These are phyloP conservation scores for Dolichoris vasculosae DNA, from an alignment of 1,140 invertebrate species.

Conservation along the genomic window DNA sequence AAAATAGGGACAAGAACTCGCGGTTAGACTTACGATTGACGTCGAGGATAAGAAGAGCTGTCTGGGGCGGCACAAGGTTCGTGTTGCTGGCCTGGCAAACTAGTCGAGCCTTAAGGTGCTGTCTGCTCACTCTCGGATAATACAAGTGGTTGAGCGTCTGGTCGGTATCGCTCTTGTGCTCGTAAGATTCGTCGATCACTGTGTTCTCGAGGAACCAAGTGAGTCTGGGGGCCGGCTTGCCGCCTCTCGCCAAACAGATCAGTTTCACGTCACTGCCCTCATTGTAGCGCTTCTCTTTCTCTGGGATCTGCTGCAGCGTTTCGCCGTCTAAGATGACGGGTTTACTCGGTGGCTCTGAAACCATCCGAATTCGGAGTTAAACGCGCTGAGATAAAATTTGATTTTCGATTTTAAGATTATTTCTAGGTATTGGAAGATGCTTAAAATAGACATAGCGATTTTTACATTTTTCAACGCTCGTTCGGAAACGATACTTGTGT, in stretches of 20 bases:
- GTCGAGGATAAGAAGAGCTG: slow-evolving; percentile 85
- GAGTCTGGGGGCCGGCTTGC: slow-evolving; percentile 84
- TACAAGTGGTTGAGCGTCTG: slow-evolving; percentile 85
- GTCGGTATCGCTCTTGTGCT: slow-evolving; percentile 78
- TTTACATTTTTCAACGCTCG: too few species aligned
- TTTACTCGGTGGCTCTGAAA: slow-evolving; percentile 71
- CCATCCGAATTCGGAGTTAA: neutral
- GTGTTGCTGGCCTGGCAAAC: slow-evolving; percentile 91
- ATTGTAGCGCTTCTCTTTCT: slow-evolving; percentile 76
- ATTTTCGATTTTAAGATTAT: neutral
- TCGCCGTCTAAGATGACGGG: slow-evolving; percentile 76
- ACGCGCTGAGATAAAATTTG: neutral
- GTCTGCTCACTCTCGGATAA: slow-evolving; percentile 83
- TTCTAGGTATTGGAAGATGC: too few species aligned
- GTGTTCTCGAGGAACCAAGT: slow-evolving; percentile 89
- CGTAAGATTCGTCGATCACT: slow-evolving; percentile 88
- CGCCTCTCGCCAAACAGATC: slow-evolving; percentile 78
- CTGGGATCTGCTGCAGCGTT: slow-evolving; percentile 68
- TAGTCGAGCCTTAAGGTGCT: slow-evolving; percentile 85
- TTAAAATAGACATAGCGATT: too few species aligned
- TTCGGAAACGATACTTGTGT: too few species aligned
- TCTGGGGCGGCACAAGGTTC: slow-evolving; percentile 83
- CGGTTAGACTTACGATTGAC: slow-evolving; percentile 86
- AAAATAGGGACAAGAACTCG: neutral
- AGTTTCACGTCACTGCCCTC: slow-evolving; percentile 77